Evolutionary conservation across 2,888 invertebrate genomes (phyloP).

Genomic region (Polydrusus tereticollis): DNA sequence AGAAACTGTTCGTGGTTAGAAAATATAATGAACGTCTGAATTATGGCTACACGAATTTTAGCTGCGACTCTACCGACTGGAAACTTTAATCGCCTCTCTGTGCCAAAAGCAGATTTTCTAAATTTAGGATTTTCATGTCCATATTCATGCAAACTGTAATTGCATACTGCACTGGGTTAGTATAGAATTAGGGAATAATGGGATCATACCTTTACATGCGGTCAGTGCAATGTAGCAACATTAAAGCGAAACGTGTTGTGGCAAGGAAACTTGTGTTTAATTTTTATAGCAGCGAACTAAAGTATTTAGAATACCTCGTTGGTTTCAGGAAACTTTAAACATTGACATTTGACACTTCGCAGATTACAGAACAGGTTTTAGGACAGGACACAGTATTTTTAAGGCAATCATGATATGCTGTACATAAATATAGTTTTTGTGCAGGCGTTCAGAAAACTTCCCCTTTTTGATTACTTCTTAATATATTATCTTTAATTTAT

Average conservation of each 20-base stretch:
- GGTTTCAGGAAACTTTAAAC: too few species aligned
- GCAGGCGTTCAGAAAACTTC: too few species aligned
- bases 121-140: constrained; percentile 27
- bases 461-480: too few species aligned
- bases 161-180: constrained; percentile 2
- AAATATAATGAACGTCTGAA: constrained; percentile 38
- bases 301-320: too few species aligned
- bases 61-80: constrained; percentile 24
- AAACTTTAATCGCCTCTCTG: constrained; percentile 31
- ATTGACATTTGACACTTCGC: too few species aligned
- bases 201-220: constrained; percentile 4
- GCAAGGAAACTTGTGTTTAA: neutral
- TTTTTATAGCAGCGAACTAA: neutral
- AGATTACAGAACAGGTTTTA: too few species aligned
- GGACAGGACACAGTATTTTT: too few species aligned
- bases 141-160: constrained; percentile 12
- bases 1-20: constrained; percentile 40
- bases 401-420: too few species aligned
- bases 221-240: constrained; percentile 5
- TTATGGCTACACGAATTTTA: constrained; percentile 26
- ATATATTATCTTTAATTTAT: too few species aligned
- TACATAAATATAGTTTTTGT: too few species aligned
- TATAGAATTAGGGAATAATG: constrained; percentile 10
- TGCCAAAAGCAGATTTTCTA: constrained; percentile 35
- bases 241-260: constrained; percentile 7